phyloP scores from a whole-genome alignment of 2,888 invertebrate species.

The Eristalinus sepulchralis region DNA sequence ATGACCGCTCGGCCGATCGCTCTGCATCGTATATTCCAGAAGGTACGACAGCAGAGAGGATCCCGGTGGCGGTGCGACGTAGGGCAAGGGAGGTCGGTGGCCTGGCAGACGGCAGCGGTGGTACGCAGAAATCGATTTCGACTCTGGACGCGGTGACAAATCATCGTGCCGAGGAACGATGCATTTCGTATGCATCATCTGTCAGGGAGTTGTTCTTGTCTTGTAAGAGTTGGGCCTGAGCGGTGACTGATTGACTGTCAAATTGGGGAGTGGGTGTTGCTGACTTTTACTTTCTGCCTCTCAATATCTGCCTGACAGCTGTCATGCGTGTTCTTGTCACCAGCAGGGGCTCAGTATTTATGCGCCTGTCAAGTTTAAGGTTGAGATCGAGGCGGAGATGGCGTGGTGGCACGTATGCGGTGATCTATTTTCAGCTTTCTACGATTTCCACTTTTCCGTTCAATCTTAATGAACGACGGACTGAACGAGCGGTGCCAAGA shows the following conservation, averaged over 20 bases:
- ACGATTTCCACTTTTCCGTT: neutral
- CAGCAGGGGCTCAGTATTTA: neutral
- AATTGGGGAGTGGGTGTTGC: neutral
- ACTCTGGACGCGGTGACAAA: constrained; percentile 24
- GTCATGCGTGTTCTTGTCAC: neutral
- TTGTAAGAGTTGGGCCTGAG: constrained; percentile 14
- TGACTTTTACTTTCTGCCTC: neutral
- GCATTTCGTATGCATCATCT: constrained; percentile 2
- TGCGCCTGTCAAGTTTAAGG: neutral
- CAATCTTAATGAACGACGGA: neutral
- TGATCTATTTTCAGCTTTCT: neutral
- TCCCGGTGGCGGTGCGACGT: neutral
- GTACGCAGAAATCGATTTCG: neutral
- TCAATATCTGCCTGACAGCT: neutral
- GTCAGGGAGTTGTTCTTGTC: constrained; percentile 23
- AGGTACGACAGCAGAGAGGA: constrained; percentile 12
- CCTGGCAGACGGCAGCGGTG: neutral
- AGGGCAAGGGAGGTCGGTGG: neutral
- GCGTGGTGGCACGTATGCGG: neutral
- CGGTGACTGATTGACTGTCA: constrained; percentile 19
- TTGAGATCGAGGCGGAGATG: neutral
- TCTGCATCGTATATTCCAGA: constrained; percentile 57
- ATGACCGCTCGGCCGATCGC: constrained; percentile 19
- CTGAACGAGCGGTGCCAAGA: neutral
- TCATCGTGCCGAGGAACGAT: constrained; percentile 17